Evolutionary conservation across 2,113 vertebrate genomes (phyloP).

Genomic region (Perca schrenkii): DNA sequence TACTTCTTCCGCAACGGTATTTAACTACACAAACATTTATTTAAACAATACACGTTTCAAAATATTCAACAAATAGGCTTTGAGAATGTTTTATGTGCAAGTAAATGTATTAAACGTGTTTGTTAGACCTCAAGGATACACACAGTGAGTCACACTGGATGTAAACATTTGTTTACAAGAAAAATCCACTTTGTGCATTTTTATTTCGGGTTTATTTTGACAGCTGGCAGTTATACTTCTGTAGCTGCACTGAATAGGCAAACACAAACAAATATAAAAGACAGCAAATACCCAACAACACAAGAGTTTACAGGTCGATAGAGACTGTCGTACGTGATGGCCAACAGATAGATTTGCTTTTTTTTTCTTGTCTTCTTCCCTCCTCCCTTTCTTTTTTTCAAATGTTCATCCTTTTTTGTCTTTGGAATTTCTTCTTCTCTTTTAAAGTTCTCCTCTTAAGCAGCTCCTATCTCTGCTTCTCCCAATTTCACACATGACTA

Average conservation of each 20-base stretch:
- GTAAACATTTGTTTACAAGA: constrained; percentile 18
- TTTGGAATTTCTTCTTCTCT: neutral
- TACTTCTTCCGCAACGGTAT: neutral
- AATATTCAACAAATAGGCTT: neutral
- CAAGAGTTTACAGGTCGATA: neutral
- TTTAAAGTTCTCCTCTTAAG: neutral
- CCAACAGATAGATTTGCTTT: too few species aligned
- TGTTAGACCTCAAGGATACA: constrained; percentile 3
- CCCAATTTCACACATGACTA: constrained; percentile 30
- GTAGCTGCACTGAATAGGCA: neutral
- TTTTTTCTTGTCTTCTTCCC: neutral
- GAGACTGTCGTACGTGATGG: too few species aligned
- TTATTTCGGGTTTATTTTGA: neutral
- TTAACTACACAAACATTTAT: neutral
- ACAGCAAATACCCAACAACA: neutral
- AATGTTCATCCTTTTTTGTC: neutral
- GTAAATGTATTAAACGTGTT: neutral
- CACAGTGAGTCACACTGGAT: neutral
- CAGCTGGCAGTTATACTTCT: neutral
- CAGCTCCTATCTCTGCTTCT: neutral
- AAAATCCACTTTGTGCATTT: neutral
- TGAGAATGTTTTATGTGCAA: neutral
- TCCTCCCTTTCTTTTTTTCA: too few species aligned
- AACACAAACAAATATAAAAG: neutral
- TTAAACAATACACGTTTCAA: neutral